Conservation (phyloP, 2,888 invertebrate genomes). For the Macaria notata region DNA sequence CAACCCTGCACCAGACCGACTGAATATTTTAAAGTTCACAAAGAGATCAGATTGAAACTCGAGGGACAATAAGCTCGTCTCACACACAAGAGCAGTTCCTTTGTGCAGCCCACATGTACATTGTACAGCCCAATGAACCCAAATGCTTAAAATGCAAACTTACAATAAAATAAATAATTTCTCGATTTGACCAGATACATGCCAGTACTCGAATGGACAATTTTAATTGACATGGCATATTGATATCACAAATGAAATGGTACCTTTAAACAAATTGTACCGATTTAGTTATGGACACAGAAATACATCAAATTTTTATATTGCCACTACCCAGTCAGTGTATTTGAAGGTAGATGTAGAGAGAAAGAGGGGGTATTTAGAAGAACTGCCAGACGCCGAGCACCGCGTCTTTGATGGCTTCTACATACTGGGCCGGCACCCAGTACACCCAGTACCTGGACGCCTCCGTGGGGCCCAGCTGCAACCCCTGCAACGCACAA, state of each 20-base stretch:
- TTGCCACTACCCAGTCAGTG: constrained; percentile 74
- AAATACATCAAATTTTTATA: constrained; percentile 52
- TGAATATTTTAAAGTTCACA: constrained; percentile 71
- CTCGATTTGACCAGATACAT: constrained; percentile 72
- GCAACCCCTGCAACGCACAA: constrained; percentile 85
- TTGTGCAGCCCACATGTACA: constrained; percentile 15
- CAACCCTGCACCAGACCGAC: constrained; percentile 62
- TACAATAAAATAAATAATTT: constrained; percentile 75
- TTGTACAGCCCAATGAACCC: constrained; percentile 62
- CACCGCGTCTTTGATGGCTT: constrained; percentile 95
- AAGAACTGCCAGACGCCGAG: constrained; percentile 93
- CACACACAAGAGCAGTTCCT: constrained; percentile 8
- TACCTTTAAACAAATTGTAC: constrained; percentile 58
- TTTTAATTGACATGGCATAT: constrained; percentile 79
- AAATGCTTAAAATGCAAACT: constrained; percentile 72
- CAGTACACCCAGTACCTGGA: constrained; percentile 97
- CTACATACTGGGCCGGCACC: constrained; percentile 95
- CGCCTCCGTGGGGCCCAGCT: constrained; percentile 95
- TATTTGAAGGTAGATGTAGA: constrained; percentile 56
- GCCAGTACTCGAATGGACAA: constrained; percentile 73
- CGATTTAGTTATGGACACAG: constrained; percentile 51
- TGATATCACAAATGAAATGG: constrained; percentile 72
- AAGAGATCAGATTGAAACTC: constrained; percentile 71
- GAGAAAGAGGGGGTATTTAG: constrained; percentile 65
- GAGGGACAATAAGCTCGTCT: constrained; percentile 62